phyloP scores from a whole-genome alignment of 2,888 invertebrate genomes.

The Anodontia alba region DNA sequence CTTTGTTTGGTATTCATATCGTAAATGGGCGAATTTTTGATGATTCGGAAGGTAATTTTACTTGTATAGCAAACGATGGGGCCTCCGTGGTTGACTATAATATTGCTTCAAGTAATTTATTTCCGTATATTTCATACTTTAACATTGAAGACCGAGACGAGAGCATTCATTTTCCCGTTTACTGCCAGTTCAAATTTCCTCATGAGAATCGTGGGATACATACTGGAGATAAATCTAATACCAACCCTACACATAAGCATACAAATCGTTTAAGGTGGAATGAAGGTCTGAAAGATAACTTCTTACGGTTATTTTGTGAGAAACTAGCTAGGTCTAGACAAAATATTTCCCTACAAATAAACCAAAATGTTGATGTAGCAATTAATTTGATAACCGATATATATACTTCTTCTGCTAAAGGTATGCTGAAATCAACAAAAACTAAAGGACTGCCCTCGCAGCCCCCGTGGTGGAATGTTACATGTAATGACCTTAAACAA shows the following conservation, averaged over 20 bases:
- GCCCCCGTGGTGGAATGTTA: constrained; percentile 3
- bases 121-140: constrained; percentile 22
- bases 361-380: background rate
- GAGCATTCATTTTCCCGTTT: constrained; percentile 27
- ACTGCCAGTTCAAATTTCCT: background rate
- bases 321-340: background rate
- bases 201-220: background rate
- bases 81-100: constrained; percentile 33
- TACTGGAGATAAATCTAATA: background rate
- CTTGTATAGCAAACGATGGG: constrained; percentile 26
- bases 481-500: constrained; percentile 15
- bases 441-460: background rate
- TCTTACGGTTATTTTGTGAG: background rate
- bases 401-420: background rate
- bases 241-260: background rate
- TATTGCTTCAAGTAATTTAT: constrained; percentile 23
- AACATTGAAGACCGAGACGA: constrained; percentile 20
- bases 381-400: background rate
- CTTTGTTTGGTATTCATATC: constrained; percentile 24
- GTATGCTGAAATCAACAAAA: background rate
- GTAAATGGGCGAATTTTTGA: constrained; percentile 23
- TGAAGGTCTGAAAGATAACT: background rate
- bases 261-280: background rate
- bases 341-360: background rate
- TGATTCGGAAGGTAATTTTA: constrained; percentile 22